Conservation (phyloP, 2,797 vertebrate species). For the Pseudomugil tenellus region DNA sequence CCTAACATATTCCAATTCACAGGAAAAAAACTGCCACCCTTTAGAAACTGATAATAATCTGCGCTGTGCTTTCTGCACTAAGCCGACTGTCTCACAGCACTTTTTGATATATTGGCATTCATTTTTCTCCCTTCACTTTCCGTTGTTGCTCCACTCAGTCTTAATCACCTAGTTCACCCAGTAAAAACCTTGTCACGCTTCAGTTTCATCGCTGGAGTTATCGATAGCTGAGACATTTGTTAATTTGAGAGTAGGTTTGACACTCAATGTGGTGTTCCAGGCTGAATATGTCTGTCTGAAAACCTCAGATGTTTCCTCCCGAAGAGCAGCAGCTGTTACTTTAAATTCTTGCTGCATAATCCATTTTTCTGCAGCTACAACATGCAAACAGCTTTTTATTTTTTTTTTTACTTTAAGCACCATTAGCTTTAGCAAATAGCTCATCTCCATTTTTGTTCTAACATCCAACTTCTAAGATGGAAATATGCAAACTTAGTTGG, state of each 20-base stretch:
- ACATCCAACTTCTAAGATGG: too few relatives aligned
- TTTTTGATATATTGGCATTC: not conserved
- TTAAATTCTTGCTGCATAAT: slow-evolving; percentile 7
- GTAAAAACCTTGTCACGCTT: slow-evolving; percentile 1
- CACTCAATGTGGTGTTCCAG: slow-evolving; percentile 8
- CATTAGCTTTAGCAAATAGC: not conserved
- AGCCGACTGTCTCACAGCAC: not conserved
- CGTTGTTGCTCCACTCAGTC: not conserved
- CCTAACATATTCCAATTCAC: too few relatives aligned
- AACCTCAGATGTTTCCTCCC: slow-evolving; percentile 7
- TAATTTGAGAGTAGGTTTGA: slow-evolving; percentile 22
- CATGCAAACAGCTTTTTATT: not conserved
- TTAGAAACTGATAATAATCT: not conserved
- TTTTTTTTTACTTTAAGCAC: not conserved
- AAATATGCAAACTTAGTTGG: slow-evolving; percentile 1
- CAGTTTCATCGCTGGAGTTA: slow-evolving; percentile 6
- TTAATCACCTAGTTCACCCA: not conserved
- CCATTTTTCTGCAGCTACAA: not conserved
- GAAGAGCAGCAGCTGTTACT: slow-evolving; percentile 5
- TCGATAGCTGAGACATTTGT: slow-evolving; percentile 12
- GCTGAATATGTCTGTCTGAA: slow-evolving; percentile 1
- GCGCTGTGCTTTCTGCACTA: too few relatives aligned
- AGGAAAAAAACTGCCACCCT: not conserved
- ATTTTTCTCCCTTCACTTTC: slow-evolving; percentile 7
- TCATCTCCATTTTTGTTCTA: not conserved